Conservation (phyloP, 2,113 vertebrate genomes). For the Malurus cyaneus region DNA sequence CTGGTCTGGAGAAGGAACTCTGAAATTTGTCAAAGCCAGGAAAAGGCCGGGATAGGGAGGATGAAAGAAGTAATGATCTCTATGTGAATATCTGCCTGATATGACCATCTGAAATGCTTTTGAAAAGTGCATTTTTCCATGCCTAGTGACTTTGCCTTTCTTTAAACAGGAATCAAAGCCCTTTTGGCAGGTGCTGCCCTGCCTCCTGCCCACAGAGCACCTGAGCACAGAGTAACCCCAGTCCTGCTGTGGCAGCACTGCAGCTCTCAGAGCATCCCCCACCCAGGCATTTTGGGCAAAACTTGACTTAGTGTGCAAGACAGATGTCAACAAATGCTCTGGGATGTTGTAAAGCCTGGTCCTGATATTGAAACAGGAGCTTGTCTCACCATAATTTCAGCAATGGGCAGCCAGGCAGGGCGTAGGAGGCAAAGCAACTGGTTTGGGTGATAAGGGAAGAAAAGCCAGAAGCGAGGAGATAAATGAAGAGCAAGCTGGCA, state of each 20-base stretch:
- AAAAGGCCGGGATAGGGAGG: not conserved
- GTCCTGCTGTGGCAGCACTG: not conserved
- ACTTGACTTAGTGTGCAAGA: not conserved
- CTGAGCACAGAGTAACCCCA: not conserved
- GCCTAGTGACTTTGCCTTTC: not conserved
- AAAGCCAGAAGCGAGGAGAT: not conserved
- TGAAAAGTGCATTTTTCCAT: not conserved
- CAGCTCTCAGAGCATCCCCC: not conserved
- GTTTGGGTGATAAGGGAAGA: not conserved
- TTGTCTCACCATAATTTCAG: not conserved
- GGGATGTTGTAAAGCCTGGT: not conserved
- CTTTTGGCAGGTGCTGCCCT: not conserved
- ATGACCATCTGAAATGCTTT: not conserved
- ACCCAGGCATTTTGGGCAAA: not conserved
- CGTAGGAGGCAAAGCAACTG: not conserved
- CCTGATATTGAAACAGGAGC: not conserved
- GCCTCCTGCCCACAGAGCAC: not conserved
- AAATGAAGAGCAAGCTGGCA: not conserved
- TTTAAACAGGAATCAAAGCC: not conserved
- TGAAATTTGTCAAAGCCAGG: not conserved
- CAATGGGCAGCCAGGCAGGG: not conserved
- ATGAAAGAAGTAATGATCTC: not conserved
- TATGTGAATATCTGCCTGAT: not conserved
- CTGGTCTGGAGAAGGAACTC: not conserved
- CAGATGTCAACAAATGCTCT: not conserved